Evolutionary conservation across 2,888 invertebrate species (phyloP), one percentile per base, ranked within the genome.

Genomic region (Scaptomyza reducta): DNA sequence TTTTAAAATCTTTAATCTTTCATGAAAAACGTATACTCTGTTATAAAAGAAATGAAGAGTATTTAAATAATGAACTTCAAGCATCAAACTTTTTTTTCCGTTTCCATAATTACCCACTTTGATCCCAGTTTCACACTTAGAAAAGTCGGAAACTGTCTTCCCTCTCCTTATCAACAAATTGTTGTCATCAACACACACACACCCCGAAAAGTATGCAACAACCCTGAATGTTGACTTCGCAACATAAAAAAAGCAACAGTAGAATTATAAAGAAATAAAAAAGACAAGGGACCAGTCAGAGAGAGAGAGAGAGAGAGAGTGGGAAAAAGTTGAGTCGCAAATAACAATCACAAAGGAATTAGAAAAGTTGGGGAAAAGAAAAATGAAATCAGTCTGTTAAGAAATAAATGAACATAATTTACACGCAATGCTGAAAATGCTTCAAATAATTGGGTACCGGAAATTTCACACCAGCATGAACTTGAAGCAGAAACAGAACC

Each of bases 271-370:
- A 45, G 42, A 18, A 42, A 63, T 55, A 51, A 45, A 35, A 35
- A 35, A 35, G 6, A 0, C 9, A 1, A 10, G 10, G 10, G 7
- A n/a, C n/a, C n/a, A n/a, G n/a, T n/a, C n/a, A n/a, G 35, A 38
- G 6, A 6, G 14, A 38, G 7, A 7, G 16, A 16, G 29, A 16
- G 45, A 56, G 50, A 41, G 18, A 13, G 55, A 3, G 10, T 22
- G 55, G 0, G 10, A 60, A 67, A 63, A 78, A 69, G 59, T 69
- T 76, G 54, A 65, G 74, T 65, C 74, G 64, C 80, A 79, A 79
- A 79, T 79, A 77, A 80, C 77, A 79, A 80, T 79, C 75, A 79
- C 74, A 74, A 79, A 79, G 60, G 80, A 79, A 80, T 77, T 79
- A 80, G 71, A 80, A 77, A 77, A 77, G 69, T 71, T 80, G 71